A percentile compares a stretch with the other conserved stretches of the same genome.
Evolutionary conservation across 2,797 vertebrate species (phyloP).

Genomic region (Hylomyscus alleni): DNA sequence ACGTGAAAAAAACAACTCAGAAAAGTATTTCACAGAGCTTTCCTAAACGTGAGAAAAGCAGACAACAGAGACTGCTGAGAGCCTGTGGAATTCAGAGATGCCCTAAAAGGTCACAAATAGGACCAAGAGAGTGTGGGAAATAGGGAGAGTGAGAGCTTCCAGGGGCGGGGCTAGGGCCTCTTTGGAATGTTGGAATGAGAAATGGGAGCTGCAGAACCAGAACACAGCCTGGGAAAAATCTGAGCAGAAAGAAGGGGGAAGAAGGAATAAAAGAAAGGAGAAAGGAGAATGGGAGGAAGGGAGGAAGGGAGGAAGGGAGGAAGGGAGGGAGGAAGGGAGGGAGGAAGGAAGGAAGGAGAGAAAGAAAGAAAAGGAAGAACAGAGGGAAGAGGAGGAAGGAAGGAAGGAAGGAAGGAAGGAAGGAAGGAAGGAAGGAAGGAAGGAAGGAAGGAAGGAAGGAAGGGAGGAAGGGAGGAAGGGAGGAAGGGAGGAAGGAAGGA

Average conservation of each 20-base stretch:
- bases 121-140: constrained; percentile 39
- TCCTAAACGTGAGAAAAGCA: background rate
- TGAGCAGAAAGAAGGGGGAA: background rate
- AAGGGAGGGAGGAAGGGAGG: too few relatives aligned
- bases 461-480: background rate
- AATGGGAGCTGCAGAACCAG: background rate
- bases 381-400: too few relatives aligned
- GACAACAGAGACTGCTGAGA: background rate
- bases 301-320: too few relatives aligned
- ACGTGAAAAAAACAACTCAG: constrained; percentile 35
- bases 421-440: too few relatives aligned
- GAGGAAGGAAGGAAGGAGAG: background rate
- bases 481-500: too few relatives aligned
- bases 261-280: background rate
- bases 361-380: too few relatives aligned
- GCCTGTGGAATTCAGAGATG: constrained; percentile 66
- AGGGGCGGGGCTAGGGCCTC: background rate
- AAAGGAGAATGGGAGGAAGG: too few relatives aligned
- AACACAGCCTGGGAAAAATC: constrained; percentile 71
- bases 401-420: too few relatives aligned
- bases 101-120: constrained; percentile 67
- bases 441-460: too few relatives aligned
- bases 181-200: background rate
- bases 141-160: constrained; percentile 39
- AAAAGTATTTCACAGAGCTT: constrained; percentile 48